These are phyloP conservation scores for Octopus sinensis DNA, from an alignment of 1,140 invertebrate species.

Conservation along the genomic window DNA sequence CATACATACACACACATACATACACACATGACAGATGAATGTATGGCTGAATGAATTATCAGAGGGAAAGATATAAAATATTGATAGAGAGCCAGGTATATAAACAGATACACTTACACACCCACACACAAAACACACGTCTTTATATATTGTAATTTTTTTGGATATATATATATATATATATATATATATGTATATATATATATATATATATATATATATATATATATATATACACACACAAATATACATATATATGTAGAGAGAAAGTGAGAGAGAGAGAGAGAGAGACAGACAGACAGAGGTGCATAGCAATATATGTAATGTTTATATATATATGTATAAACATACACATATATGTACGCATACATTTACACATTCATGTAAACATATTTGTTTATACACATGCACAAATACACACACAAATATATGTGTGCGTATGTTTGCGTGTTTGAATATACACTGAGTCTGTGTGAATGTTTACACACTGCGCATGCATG, in stretches of 20 bases:
- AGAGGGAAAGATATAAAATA: too few relatives aligned
- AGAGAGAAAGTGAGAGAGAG: neutral
- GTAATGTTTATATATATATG: neutral
- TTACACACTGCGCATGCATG: too few relatives aligned
- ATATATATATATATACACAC: neutral
- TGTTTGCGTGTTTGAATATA: neutral
- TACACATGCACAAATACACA: neutral
- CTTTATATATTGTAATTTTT: neutral
- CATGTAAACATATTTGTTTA: neutral
- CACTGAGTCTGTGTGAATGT: neutral
- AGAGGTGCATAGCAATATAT: neutral
- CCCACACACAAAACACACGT: neutral
- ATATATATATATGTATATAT: neutral
- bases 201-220: slow-evolving; percentile 2
- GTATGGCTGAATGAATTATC: neutral
- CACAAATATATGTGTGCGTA: neutral
- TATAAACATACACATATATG: neutral
- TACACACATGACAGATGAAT: neutral
- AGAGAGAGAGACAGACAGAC: neutral
- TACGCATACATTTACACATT: neutral
- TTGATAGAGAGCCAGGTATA: neutral
- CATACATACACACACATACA: neutral
- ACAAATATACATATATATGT: neutral
- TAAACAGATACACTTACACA: neutral
- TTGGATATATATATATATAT: neutral